Percentiles rank a stretch among this genome's conserved stretches.
These are phyloP conservation scores for Anableps anableps DNA, from an alignment of 2,797 vertebrate genomes.

Conservation along the genomic window DNA sequence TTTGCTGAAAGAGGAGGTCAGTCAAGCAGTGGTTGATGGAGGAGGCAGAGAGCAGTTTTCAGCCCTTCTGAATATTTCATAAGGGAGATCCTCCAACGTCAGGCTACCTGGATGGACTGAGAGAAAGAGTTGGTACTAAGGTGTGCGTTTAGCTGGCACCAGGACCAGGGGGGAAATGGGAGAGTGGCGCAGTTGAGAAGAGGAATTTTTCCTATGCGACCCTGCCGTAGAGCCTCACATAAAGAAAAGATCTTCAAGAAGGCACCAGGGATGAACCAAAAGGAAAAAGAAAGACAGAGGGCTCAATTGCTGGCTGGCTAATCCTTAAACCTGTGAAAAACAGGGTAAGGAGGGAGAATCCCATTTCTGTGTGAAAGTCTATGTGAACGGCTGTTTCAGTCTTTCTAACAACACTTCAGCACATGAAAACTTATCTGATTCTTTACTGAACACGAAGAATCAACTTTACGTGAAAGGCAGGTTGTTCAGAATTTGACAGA, in stretches of 20 bases:
- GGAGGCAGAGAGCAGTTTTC: slow-evolving; percentile 69
- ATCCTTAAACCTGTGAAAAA: slow-evolving; percentile 53
- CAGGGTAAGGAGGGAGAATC: slow-evolving; percentile 18
- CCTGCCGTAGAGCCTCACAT: slow-evolving; percentile 59
- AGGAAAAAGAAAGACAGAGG: slow-evolving; percentile 35
- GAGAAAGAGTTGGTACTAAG: slow-evolving; percentile 48
- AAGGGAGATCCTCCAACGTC: slow-evolving; percentile 79
- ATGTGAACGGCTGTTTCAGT: slow-evolving; percentile 15
- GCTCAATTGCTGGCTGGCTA: slow-evolving; percentile 43
- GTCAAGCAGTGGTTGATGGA: slow-evolving; percentile 65
- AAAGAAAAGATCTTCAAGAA: slow-evolving; percentile 54
- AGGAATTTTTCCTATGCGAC: slow-evolving; percentile 56
- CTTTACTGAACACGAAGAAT: slow-evolving; percentile 18
- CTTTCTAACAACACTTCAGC: slow-evolving; percentile 19
- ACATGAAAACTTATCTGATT: slow-evolving; percentile 33
- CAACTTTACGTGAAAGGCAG: slow-evolving; percentile 38
- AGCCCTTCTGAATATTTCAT: slow-evolving; percentile 87
- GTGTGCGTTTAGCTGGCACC: slow-evolving; percentile 44
- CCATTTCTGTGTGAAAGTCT: slow-evolving; percentile 30
- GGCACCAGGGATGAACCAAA: slow-evolving; percentile 38
- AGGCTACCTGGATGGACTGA: slow-evolving; percentile 83
- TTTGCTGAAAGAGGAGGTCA: slow-evolving; percentile 60
- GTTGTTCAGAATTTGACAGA: slow-evolving; percentile 30
- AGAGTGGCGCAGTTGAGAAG: slow-evolving; percentile 37
- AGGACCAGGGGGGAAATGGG: slow-evolving; percentile 40